Base-by-base conservation (phyloP, 2,797 vertebrate species). In the Babyrousa celebensis region DNA sequence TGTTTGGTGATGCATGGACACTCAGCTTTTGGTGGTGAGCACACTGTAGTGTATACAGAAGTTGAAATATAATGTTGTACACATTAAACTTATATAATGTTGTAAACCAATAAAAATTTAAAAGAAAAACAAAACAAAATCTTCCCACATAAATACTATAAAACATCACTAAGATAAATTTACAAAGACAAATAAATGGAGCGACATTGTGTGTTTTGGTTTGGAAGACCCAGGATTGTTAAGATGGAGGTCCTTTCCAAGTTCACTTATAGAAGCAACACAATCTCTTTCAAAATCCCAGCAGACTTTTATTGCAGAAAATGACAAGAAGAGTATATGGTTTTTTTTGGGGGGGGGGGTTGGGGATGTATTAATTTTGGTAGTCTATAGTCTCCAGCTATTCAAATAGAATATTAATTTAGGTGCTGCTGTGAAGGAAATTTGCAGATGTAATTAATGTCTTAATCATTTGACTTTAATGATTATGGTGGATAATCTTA, bases 171-270 rank as follows among this genome's bases (percentile, higher is more conserved):
- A 58, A 68, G 43, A 62, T 87, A 93, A 63, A 91, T 17, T 77
- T 78, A 58, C 72, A 80, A 84, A 78, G 6, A 23, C 12, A 83
- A 87, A 70, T 67, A 91, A 86, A 54, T 72, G 36, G 29, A 77
- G 56, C 67, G 62, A 58, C 17, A 87, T 72, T 86, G 75, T n/a
- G 48, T 32, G 11, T 56, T 85, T 85, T n/a, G 6, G 20, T 82
- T 78, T 72, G 70, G 90, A 95, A 93, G 58, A 83, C 7, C 77
- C 48, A 75, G 8, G 36, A 63, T 79, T 91, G 29, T 75, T 92
- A 83, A 89, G 32, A 54, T 62, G 67, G 18, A 89, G 11, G 3
- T n/a, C 54, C 48, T 90, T 40, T 93, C 63, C 15, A 14, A 72
- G 62, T n/a, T 86, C n/a, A 56, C 67, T 11, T 90, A 29, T 12